Conservation (phyloP, 2,113 vertebrate species). For the Stigmatopora nigra region DNA sequence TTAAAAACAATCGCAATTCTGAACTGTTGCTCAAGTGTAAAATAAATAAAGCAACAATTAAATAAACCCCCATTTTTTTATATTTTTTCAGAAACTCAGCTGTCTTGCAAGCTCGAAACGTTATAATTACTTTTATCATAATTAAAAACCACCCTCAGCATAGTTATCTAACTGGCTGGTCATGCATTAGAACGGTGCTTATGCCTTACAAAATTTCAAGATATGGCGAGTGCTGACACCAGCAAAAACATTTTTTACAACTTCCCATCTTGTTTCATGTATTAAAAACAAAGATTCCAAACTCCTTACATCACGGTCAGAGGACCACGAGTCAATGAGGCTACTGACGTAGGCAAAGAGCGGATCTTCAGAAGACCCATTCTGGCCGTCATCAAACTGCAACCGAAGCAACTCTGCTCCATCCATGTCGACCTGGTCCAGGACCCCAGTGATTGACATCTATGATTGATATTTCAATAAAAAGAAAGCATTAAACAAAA, state of each 20-base stretch:
- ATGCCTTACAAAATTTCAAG: background rate
- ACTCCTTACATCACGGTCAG: slow-evolving; percentile 70
- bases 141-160: background rate
- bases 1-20: background rate
- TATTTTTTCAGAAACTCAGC: too few relatives aligned
- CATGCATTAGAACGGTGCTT: background rate
- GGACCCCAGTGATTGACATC: slow-evolving; percentile 66
- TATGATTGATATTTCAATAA: slow-evolving; percentile 21
- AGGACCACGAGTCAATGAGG: slow-evolving; percentile 65
- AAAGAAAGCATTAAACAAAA: background rate
- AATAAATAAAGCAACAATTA: background rate
- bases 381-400: slow-evolving; percentile 60
- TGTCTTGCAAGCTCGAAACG: too few relatives aligned
- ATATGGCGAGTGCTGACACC: background rate
- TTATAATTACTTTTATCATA: background rate
- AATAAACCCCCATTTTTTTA: too few relatives aligned
- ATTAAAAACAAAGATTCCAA: background rate
- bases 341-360: slow-evolving; percentile 40
- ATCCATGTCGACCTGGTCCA: slow-evolving; percentile 57
- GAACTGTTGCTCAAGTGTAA: background rate
- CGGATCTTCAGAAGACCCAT: slow-evolving; percentile 46
- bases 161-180: background rate
- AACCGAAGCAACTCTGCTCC: slow-evolving; percentile 74
- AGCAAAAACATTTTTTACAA: background rate
- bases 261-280: background rate